These are phyloP conservation scores for Hippolais icterina DNA, from an alignment of 2,113 vertebrate genomes.

Conservation along the genomic window DNA sequence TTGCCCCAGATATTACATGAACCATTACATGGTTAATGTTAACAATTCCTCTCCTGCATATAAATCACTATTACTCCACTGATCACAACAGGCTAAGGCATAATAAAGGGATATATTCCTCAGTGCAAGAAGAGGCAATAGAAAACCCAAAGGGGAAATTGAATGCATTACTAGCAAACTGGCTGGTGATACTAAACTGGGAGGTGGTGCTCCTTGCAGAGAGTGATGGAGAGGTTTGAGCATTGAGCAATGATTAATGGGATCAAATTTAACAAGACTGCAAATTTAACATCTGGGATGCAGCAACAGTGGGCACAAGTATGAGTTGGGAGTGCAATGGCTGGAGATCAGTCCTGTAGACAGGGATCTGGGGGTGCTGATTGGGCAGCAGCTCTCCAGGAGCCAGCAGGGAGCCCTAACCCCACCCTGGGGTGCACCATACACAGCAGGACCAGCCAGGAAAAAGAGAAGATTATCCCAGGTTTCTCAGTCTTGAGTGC, in stretches of 20 bases:
- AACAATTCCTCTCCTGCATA: neutral
- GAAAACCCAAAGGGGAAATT: neutral
- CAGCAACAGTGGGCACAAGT: neutral
- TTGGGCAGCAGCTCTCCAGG: neutral
- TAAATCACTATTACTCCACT: neutral
- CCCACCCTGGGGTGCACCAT: rapidly evolving
- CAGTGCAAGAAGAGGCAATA: neutral
- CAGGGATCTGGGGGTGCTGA: neutral
- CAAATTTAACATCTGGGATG: neutral
- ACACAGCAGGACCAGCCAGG: rapidly evolving
- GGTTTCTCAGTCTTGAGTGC: neutral
- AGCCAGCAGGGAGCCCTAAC: neutral
- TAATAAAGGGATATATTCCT: neutral
- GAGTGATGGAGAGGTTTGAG: neutral
- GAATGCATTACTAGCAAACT: neutral
- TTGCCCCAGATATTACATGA: neutral
- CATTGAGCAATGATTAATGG: neutral
- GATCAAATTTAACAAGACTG: neutral
- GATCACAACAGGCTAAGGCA: neutral
- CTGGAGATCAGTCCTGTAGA: neutral
- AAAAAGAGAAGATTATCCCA: neutral
- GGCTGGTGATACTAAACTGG: neutral
- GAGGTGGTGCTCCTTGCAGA: neutral
- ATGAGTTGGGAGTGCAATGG: neutral
- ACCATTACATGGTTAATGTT: neutral